Conservation (phyloP, 1,140 invertebrate species). For the Maniola jurtina region DNA sequence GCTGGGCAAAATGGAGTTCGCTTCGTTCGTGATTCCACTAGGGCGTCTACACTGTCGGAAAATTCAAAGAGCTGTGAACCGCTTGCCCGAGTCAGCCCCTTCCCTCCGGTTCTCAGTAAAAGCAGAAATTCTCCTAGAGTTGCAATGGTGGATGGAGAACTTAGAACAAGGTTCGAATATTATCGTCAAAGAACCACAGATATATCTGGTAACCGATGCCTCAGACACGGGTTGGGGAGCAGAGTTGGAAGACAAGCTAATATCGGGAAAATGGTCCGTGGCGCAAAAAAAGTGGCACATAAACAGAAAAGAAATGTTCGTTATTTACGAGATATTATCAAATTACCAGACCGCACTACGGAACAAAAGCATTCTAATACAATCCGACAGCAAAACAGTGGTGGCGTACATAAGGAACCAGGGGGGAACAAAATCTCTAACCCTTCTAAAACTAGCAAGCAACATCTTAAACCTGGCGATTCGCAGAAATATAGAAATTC, state of each 20-base stretch:
- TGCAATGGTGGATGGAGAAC: background rate
- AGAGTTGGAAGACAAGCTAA: slow-evolving; percentile 15
- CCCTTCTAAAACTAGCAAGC: background rate
- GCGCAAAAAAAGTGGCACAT: slow-evolving; percentile 39
- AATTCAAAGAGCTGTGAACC: background rate
- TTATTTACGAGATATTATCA: slow-evolving; percentile 36
- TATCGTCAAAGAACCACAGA: slow-evolving; percentile 15
- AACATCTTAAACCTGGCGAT: background rate
- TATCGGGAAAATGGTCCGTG: slow-evolving; percentile 18
- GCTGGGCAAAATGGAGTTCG: too few species aligned
- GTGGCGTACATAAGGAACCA: slow-evolving; percentile 50
- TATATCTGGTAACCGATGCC: slow-evolving; percentile 29
- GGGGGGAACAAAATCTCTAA: slow-evolving; percentile 48
- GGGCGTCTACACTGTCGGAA: background rate
- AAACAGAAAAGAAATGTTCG: slow-evolving; percentile 51
- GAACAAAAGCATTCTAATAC: slow-evolving; percentile 35
- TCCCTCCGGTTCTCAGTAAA: background rate
- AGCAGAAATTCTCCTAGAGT: background rate
- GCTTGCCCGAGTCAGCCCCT: too few species aligned
- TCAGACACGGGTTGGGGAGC: slow-evolving; percentile 31
- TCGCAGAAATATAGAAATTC: background rate
- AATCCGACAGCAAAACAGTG: slow-evolving; percentile 53
- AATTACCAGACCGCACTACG: slow-evolving; percentile 16
- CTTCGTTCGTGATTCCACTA: too few species aligned
- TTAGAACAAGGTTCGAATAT: background rate